Conservation (phyloP, 2,113 vertebrate species). For the Nestor notabilis region DNA sequence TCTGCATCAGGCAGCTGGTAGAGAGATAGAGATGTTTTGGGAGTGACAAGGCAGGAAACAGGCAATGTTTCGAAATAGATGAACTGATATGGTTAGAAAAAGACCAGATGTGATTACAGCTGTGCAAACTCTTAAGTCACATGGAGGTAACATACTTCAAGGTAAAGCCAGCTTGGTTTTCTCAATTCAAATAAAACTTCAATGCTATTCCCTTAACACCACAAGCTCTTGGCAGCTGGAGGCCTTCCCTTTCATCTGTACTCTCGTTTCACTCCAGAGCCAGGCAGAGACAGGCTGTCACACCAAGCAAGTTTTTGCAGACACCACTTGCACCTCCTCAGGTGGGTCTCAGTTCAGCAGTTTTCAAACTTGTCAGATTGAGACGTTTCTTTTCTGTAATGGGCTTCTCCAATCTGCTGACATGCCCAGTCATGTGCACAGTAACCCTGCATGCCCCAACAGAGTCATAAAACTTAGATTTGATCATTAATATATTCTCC, state of each 20-base stretch:
- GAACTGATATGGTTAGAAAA: not conserved
- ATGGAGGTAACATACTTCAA: not conserved
- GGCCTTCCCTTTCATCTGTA: not conserved
- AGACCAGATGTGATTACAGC: not conserved
- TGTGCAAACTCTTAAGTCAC: not conserved
- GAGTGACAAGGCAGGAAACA: not conserved
- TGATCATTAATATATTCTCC: not conserved
- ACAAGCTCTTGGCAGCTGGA: not conserved
- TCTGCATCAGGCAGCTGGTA: not conserved
- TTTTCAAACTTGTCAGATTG: not conserved
- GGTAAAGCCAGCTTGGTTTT: not conserved
- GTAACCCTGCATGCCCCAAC: no score
- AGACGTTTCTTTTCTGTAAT: not conserved
- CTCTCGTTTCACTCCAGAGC: not conserved
- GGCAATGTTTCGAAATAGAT: not conserved
- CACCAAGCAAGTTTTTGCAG: not conserved
- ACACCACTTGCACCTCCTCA: not conserved
- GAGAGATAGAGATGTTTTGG: not conserved
- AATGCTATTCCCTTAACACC: not conserved
- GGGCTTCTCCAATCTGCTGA: not conserved
- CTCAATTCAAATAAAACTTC: not conserved
- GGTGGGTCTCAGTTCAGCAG: not conserved
- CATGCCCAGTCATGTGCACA: rapidly evolving
- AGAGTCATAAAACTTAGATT: not conserved
- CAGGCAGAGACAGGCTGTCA: not conserved